phyloP scores from a whole-genome alignment of 2,888 invertebrate genomes.

The Pollenia angustigena region DNA sequence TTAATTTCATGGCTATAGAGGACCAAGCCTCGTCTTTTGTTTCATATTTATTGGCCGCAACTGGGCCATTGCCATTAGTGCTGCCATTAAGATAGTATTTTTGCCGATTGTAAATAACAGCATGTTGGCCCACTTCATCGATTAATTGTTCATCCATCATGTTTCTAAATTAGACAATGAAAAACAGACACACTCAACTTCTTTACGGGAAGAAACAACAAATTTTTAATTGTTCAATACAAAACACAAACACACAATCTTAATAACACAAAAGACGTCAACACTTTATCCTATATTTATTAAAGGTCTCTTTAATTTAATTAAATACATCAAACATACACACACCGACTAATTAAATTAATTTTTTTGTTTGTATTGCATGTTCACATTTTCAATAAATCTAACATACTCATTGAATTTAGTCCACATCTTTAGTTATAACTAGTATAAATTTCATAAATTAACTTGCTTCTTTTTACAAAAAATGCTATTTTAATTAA shows the following conservation, averaged over 20 bases:
- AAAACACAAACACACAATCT: slow-evolving; percentile 11
- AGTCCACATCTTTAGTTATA: slow-evolving; percentile 31
- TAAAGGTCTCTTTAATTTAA: slow-evolving; percentile 66
- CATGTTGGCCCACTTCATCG: slow-evolving; percentile 83
- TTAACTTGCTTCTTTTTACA: slow-evolving; percentile 14
- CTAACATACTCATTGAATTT: slow-evolving; percentile 41
- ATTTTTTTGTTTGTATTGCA: slow-evolving; percentile 22
- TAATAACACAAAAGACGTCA: slow-evolving; percentile 39
- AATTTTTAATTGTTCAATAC: slow-evolving; percentile 18
- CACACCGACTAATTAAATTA: background rate
- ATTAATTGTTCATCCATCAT: slow-evolving; percentile 84
- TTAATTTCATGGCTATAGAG: slow-evolving; percentile 81
- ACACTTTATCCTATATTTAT: slow-evolving; percentile 37
- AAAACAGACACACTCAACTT: slow-evolving; percentile 15
- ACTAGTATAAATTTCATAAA: slow-evolving; percentile 1
- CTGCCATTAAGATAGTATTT: slow-evolving; percentile 83
- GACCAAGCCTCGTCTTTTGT: slow-evolving; percentile 84
- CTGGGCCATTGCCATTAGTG: slow-evolving; percentile 71
- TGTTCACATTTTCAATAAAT: slow-evolving; percentile 19
- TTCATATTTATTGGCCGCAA: slow-evolving; percentile 80
- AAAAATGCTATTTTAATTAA: background rate
- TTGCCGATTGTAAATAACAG: slow-evolving; percentile 84
- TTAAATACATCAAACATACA: slow-evolving; percentile 60
- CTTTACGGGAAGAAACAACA: slow-evolving; percentile 11
- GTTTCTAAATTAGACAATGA: slow-evolving; percentile 63